Conservation (phyloP, 2,888 invertebrate genomes). For the Eutolmus rufibarbis region DNA sequence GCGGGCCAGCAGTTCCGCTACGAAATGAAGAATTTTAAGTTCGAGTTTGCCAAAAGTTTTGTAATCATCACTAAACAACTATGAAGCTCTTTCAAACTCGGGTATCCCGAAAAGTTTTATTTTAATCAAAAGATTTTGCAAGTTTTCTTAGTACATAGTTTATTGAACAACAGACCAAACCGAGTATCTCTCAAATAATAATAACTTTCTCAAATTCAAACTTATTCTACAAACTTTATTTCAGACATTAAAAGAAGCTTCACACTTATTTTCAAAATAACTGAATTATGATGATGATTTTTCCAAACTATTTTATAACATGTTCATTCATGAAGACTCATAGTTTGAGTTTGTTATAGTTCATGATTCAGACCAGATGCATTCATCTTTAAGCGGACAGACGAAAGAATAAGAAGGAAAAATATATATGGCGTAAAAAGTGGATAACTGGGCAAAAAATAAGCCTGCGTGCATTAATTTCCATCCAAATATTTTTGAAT, state of each 20-base stretch:
- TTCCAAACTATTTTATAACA: not conserved
- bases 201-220: not conserved
- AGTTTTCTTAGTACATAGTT: not conserved
- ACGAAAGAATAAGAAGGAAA: no score
- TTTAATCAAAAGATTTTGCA: not conserved
- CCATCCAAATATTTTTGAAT: no score
- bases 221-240: not conserved
- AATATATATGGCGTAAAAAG: no score
- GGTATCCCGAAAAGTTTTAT: not conserved
- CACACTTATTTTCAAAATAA: not conserved
- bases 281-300: not conserved
- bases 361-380: no score
- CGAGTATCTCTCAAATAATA: not conserved
- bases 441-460: no score
- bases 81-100: not conserved
- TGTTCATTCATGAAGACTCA: no score
- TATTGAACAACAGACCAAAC: not conserved
- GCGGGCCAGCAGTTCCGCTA: not conserved
- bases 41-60: not conserved
- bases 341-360: no score
- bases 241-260: not conserved
- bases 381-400: no score
- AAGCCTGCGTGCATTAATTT: no score
- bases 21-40: not conserved
- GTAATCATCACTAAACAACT: not conserved